Percentiles rank a stretch among this genome's conserved stretches.
These are phyloP conservation scores for Trachemys scripta DNA, from an alignment of 2,113 vertebrate genomes.

Conservation along the genomic window DNA sequence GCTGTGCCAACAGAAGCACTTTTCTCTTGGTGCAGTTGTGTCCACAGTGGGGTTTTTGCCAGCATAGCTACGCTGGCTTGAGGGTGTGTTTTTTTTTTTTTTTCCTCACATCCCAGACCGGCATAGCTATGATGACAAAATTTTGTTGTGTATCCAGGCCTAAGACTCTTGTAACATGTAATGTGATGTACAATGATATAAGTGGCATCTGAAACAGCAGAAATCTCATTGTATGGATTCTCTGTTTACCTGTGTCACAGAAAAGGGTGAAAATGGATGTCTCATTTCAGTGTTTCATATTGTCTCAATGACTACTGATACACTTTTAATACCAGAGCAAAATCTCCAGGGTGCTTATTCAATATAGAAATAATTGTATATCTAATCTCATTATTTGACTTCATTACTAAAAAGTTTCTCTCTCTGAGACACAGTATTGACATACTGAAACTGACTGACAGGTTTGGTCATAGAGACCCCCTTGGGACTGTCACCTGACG, in stretches of 20 bases:
- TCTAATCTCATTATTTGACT: neutral
- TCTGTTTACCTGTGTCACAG: neutral
- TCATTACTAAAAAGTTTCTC: neutral
- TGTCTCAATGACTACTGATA: neutral
- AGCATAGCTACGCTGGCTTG: neutral
- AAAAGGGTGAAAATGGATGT: neutral
- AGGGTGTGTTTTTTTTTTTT: neutral
- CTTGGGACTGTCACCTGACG: no score
- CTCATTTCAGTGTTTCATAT: neutral
- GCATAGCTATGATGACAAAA: neutral
- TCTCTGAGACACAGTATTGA: neutral
- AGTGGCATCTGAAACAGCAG: neutral
- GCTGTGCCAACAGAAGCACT: neutral
- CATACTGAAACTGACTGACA: neutral
- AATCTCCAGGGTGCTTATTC: neutral
- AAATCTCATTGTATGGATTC: neutral
- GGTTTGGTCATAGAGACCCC: no score
- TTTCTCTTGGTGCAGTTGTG: neutral
- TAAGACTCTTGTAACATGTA: neutral
- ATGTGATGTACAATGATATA: neutral
- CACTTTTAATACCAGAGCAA: neutral
- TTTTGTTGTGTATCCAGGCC: neutral
- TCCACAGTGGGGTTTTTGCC: neutral
- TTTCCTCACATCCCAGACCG: neutral
- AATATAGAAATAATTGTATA: neutral